Conservation (phyloP, 2,113 vertebrate species). For the Psittacus erithacus region DNA sequence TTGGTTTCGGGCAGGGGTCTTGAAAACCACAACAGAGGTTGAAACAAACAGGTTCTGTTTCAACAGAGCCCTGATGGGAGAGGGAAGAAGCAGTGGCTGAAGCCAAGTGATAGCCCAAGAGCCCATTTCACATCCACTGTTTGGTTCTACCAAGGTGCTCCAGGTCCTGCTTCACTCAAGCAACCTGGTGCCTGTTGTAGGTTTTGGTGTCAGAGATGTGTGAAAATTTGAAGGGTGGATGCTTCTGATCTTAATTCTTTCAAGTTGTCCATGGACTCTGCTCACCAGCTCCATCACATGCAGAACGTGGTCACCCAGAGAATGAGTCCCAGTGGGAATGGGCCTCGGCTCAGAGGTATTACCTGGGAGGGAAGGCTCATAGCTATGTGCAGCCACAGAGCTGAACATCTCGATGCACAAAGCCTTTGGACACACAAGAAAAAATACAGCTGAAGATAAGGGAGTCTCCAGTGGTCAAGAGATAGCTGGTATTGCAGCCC, state of each 20-base stretch:
- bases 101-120: fast-evolving
- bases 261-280: not conserved
- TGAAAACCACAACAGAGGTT: not conserved
- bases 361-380: not conserved
- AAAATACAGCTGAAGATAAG: not conserved
- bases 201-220: not conserved
- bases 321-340: not conserved
- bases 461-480: not conserved
- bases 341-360: not conserved
- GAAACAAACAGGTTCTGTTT: not conserved
- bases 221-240: not conserved
- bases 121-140: not conserved
- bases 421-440: not conserved
- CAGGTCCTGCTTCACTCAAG: not conserved
- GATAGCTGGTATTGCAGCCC: not conserved
- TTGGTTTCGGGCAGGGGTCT: not conserved
- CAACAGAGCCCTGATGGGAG: not conserved
- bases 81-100: fast-evolving
- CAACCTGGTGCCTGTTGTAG: not conserved
- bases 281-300: not conserved
- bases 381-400: not conserved
- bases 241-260: not conserved
- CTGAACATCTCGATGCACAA: fast-evolving
- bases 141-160: not conserved
- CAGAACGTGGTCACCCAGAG: not conserved